These are phyloP conservation scores for Phaonia tiefii DNA, from an alignment of 2,888 invertebrate genomes.

Conservation along the genomic window DNA sequence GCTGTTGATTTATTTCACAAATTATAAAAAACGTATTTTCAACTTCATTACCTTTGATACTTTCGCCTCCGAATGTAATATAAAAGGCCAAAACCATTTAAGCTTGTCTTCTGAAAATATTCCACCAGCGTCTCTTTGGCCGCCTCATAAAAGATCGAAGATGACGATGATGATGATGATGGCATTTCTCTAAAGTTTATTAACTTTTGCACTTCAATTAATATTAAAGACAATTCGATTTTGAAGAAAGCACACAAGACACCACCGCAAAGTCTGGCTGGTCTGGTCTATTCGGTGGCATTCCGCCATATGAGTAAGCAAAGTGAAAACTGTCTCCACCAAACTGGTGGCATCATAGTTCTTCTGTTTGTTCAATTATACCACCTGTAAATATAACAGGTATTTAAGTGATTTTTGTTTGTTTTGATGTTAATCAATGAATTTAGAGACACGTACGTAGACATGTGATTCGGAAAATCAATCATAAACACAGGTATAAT, in stretches of 20 bases:
- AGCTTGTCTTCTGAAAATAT: slow-evolving; percentile 76
- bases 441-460: neutral
- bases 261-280: neutral
- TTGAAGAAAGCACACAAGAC: neutral
- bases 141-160: slow-evolving; percentile 65
- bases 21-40: no score
- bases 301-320: neutral
- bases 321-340: neutral
- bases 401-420: neutral
- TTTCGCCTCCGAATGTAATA: slow-evolving; percentile 73
- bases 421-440: slow-evolving; percentile 18
- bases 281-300: no score
- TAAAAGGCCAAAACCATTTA: slow-evolving; percentile 76
- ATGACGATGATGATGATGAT: slow-evolving; percentile 2
- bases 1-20: no score
- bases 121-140: slow-evolving; percentile 72
- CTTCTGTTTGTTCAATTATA: no score
- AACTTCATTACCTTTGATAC: slow-evolving; percentile 71
- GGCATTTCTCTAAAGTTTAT: slow-evolving; percentile 36
- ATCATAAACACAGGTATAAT: neutral
- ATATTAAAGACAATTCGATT: neutral
- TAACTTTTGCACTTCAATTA: slow-evolving; percentile 13
- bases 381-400: no score
- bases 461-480: neutral
- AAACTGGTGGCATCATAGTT: neutral